A percentile compares a stretch with the other conserved stretches of the same genome.
Evolutionary conservation across 2,113 vertebrate genomes (phyloP).

Genomic region (Helogale parvula): DNA sequence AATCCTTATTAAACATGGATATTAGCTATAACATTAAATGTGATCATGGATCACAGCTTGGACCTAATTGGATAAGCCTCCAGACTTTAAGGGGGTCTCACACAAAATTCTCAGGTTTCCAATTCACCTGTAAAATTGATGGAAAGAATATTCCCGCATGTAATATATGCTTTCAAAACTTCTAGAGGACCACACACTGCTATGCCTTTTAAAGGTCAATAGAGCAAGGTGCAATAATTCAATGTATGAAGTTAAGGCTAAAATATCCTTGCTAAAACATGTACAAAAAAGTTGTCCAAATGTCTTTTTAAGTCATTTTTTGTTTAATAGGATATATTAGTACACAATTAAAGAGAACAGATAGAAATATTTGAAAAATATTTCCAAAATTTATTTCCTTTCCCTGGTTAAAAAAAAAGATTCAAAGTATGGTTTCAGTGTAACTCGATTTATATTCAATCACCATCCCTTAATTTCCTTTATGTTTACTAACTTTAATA

Average conservation of each 20-base stretch:
- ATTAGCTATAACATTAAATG: not conserved
- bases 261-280: not conserved
- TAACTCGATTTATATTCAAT: not conserved
- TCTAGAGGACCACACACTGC: not conserved
- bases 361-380: not conserved
- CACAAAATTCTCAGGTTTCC: not conserved
- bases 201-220: not conserved
- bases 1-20: not conserved
- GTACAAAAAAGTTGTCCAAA: not conserved
- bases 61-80: not conserved
- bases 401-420: not conserved
- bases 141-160: not conserved
- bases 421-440: not conserved
- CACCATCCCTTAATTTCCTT: not conserved
- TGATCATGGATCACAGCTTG: not conserved
- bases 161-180: not conserved
- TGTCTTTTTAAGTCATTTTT: not conserved
- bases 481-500: not conserved
- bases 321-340: not conserved
- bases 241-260: not conserved
- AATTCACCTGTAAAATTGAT: not conserved
- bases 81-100: not conserved
- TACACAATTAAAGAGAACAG: not conserved
- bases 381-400: not conserved
- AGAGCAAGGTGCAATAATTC: not conserved